Percentiles rank a stretch among this genome's conserved stretches.
phyloP scores from a whole-genome alignment of 2,113 vertebrate genomes.

The Petromus typicus region DNA sequence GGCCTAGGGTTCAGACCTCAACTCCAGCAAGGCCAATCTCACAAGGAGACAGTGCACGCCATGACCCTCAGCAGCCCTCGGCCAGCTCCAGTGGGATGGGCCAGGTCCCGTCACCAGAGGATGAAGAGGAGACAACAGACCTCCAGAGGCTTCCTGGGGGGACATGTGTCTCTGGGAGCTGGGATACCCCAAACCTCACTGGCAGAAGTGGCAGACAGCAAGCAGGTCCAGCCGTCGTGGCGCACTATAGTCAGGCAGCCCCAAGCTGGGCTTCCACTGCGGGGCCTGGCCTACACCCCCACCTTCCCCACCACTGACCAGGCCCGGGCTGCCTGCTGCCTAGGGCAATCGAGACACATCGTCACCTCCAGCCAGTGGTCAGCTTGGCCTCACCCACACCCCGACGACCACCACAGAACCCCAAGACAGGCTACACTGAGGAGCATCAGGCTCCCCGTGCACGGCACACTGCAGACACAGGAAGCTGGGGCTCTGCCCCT shows the following conservation, averaged over 20 bases:
- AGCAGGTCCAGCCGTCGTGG: background rate
- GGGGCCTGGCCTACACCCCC: background rate
- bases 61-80: background rate
- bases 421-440: background rate
- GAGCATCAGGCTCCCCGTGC: no score
- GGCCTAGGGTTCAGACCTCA: background rate
- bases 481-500: background rate
- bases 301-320: background rate
- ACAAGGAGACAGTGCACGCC: no score
- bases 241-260: no score
- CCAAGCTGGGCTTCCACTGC: no score
- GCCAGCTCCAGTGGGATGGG: background rate
- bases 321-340: background rate
- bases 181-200: background rate
- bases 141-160: background rate
- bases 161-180: background rate
- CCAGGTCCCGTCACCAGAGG: no score
- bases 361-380: background rate
- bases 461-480: background rate
- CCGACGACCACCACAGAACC: background rate
- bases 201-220: background rate
- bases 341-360: no score
- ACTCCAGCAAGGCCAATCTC: accelerated
- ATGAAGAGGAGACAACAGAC: no score
- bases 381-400: background rate